Evolutionary conservation across 2,888 invertebrate genomes (phyloP).

Genomic region (Mantis religiosa): DNA sequence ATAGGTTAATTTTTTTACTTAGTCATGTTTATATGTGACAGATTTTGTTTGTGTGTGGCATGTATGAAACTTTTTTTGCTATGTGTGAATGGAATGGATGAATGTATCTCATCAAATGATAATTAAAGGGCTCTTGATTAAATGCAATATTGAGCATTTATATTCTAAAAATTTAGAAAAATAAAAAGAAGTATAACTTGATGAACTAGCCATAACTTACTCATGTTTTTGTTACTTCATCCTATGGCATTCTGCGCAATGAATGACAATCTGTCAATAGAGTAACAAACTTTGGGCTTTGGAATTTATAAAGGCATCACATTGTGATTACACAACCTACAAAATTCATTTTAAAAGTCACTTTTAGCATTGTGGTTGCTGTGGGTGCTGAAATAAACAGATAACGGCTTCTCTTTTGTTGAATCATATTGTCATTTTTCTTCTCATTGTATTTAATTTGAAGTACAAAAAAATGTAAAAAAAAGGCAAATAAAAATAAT

Average conservation of each 20-base stretch:
- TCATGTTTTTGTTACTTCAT: background rate
- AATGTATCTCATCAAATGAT: background rate
- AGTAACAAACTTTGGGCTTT: background rate
- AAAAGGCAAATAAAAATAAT: conserved; percentile 11
- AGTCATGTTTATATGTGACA: background rate
- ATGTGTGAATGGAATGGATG: background rate
- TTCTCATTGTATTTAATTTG: conserved; percentile 30
- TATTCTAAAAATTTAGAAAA: background rate
- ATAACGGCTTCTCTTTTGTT: conserved; percentile 18
- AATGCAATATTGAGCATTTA: conserved; percentile 2
- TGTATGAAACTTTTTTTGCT: background rate
- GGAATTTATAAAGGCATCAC: background rate
- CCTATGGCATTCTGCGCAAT: background rate
- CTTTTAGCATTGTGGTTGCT: conserved; percentile 22
- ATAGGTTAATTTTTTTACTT: conserved; percentile 4
- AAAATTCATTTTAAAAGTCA: background rate
- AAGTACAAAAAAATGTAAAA: conserved; percentile 28
- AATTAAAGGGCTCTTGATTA: background rate
- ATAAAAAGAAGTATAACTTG: background rate
- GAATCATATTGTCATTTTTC: conserved; percentile 27
- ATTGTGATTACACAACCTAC: background rate
- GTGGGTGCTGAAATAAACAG: conserved; percentile 27
- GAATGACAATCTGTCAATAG: background rate
- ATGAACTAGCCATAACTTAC: background rate
- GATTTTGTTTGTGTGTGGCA: conserved; percentile 10